These are phyloP conservation scores for Mirza zaza DNA, from an alignment of 2,113 vertebrate species.

Conservation along the genomic window DNA sequence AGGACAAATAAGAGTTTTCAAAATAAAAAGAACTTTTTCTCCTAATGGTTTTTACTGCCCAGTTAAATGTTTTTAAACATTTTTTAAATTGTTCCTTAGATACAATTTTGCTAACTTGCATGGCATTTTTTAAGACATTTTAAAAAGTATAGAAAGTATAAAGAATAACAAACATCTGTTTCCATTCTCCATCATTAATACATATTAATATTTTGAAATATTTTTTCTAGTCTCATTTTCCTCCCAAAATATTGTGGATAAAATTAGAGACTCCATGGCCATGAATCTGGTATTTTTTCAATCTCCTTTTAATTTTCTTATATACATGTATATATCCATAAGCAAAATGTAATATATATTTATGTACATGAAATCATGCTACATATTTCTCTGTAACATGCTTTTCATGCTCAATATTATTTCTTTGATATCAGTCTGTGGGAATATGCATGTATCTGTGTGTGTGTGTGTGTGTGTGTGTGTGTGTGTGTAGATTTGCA, in stretches of 20 bases:
- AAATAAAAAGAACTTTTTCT: slow-evolving; percentile 3
- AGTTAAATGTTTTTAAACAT: background rate
- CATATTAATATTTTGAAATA: background rate
- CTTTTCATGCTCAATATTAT: background rate
- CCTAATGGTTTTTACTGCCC: background rate
- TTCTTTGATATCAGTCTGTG: background rate
- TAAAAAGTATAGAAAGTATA: background rate
- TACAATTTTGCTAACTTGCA: background rate
- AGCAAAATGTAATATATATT: background rate
- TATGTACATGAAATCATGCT: background rate
- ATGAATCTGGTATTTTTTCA: background rate
- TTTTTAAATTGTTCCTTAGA: background rate
- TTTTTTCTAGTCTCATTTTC: background rate
- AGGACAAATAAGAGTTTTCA: background rate
- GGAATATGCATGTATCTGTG: background rate
- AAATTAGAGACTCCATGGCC: background rate
- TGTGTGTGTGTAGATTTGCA: background rate
- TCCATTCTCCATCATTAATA: background rate
- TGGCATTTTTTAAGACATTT: background rate
- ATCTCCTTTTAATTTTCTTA: background rate
- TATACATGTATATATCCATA: background rate
- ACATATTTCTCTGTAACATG: background rate
- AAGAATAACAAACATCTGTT: background rate
- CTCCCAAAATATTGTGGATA: background rate
- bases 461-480: background rate